Base-by-base conservation (phyloP, 1,140 invertebrate species). In the Drosophila simulans region DNA sequence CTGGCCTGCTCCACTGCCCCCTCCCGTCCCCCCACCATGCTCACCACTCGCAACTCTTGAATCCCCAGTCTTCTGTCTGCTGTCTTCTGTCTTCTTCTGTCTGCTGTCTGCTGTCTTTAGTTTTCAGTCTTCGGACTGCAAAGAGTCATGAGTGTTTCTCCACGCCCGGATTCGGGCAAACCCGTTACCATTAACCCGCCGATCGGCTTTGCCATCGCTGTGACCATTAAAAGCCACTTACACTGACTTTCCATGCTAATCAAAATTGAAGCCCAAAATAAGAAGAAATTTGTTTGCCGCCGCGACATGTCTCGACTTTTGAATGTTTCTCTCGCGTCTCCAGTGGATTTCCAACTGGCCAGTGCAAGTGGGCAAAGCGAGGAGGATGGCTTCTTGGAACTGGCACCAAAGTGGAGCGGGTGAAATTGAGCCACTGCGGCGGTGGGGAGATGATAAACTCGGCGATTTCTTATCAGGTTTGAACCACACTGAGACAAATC, bases 181-280 rank as follows among this genome's bases (percentile, higher is more conserved):
- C 64, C 64, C 64, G 64, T 68, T 68, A 65, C 42, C 56, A 59
- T 42, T 59, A 63, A 59, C 54, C 59, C 34, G 59, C 59, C 59
- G 77, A 60, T 83, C 82, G 81, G 77, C 84, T 81, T 84, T 52
- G 64, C 52, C 72, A 78, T 84, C 80, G 76, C 71, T 59, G 37
- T 71, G 69, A 51, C 69, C 78, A 88, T 82, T 88, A 73, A 79
- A 71, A 89, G 75, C 71, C 63, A 70, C 75, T 86, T 72, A 63
- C 71, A 75, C 59, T 76, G 46, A 76, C 83, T 86, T 88, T 82
- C 83, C 78, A 88, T 86, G 66, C 54, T 65, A 64, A 66, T 60
- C 59, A 66, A 42, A 55, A 27, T 27, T 49, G 25, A 54, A 37
- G 45, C 64, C 72, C 40, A 51, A 39, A 56, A 58, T 45, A 52